Evolutionary conservation across 1,140 invertebrate genomes (phyloP).

Genomic region (Diachasmimorpha longicaudata): DNA sequence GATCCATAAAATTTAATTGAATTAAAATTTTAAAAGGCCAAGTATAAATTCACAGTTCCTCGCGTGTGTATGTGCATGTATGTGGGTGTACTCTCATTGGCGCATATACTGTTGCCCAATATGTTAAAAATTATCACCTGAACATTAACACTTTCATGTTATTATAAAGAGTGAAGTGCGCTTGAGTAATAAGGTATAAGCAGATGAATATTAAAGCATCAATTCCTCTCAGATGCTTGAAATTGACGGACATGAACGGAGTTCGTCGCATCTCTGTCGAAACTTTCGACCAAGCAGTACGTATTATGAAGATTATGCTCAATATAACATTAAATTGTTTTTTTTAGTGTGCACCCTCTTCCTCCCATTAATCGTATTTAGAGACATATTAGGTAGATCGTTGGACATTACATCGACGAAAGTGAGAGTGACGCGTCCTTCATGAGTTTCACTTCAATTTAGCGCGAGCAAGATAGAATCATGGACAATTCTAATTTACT

Average conservation of each 20-base stretch:
- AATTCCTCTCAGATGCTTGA: not conserved
- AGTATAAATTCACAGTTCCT: too few species aligned
- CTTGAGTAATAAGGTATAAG: not conserved
- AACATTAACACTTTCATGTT: not conserved
- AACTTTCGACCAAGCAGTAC: not conserved
- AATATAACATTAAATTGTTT: too few species aligned
- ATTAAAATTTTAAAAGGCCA: too few species aligned
- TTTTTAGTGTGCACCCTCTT: too few species aligned
- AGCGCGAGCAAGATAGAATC: not conserved
- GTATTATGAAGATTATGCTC: not conserved
- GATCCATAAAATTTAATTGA: too few species aligned
- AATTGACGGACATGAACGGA: slow-evolving; percentile 14
- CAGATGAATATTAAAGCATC: not conserved
- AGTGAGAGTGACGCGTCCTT: slow-evolving; percentile 1
- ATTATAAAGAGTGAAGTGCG: not conserved
- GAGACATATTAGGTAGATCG: not conserved
- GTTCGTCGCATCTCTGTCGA: not conserved
- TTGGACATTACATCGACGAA: not conserved
- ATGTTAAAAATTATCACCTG: not conserved
- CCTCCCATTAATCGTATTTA: not conserved
- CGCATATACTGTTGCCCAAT: not conserved
- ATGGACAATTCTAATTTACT: not conserved
- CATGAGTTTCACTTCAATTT: not conserved
- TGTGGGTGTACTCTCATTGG: too few species aligned
- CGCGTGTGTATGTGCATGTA: too few species aligned